Conservation (phyloP, 2,888 invertebrate species). For the Phyto melanocephala region DNA sequence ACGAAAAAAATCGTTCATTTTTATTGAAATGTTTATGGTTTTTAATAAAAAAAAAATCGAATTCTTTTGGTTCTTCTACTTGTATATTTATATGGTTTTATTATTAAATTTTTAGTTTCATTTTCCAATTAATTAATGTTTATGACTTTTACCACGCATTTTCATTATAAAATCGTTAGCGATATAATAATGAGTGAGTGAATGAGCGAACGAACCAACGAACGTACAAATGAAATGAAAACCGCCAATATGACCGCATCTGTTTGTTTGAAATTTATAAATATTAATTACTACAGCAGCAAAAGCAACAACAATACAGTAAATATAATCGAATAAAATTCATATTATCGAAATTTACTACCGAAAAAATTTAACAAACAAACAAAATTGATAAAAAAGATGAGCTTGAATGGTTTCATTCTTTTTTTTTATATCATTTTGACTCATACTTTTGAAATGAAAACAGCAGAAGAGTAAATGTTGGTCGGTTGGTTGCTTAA, state of each 20-base stretch:
- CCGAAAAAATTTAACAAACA: not conserved
- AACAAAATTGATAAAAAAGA: conserved; percentile 47
- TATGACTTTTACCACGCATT: conserved; percentile 65
- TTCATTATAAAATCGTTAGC: conserved; percentile 62
- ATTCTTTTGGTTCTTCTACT: not conserved
- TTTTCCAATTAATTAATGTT: conserved; percentile 65
- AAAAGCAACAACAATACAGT: not conserved
- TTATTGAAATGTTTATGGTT: conserved; percentile 64
- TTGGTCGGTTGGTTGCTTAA: conserved; percentile 44
- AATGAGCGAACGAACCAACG: not conserved
- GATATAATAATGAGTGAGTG: conserved; percentile 23
- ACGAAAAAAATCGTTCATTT: conserved; percentile 36
- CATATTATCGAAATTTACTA: conserved; percentile 40
- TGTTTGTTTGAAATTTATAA: conserved; percentile 54
- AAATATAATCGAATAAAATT: conserved; percentile 49
- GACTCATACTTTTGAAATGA: not conserved
- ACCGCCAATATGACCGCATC: conserved; percentile 62
- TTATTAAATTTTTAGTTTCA: conserved; percentile 51
- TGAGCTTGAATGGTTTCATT: conserved; percentile 60
- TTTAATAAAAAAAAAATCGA: conserved; percentile 47
- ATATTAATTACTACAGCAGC: conserved; percentile 13
- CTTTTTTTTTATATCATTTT: conserved; percentile 11
- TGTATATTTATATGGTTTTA: conserved; percentile 17
- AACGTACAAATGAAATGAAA: conserved; percentile 32
- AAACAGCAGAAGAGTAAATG: conserved; percentile 29